These are phyloP conservation scores for Tauraco erythrolophus DNA, from an alignment of 2,113 vertebrate species.

Conservation along the genomic window DNA sequence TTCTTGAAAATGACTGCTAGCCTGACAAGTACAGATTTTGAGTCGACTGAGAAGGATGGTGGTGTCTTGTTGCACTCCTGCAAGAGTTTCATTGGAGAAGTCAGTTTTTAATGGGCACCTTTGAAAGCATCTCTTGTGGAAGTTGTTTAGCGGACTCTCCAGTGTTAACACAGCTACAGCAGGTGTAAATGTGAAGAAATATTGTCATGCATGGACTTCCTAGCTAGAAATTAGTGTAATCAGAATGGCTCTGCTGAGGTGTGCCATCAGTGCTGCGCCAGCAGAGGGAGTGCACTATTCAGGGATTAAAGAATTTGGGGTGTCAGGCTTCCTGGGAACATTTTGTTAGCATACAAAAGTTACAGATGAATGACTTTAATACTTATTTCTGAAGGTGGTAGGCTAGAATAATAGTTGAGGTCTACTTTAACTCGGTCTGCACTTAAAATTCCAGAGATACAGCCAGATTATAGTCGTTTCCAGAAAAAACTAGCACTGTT, in stretches of 20 bases:
- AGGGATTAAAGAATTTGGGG: not conserved
- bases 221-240: not conserved
- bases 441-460: not conserved
- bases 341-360: not conserved
- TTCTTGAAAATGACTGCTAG: not conserved
- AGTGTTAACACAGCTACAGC: not conserved
- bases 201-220: not conserved
- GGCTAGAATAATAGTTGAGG: not conserved
- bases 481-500: not conserved
- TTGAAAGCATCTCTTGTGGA: not conserved
- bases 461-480: not conserved
- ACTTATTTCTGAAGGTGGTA: not conserved
- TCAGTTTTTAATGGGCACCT: not conserved
- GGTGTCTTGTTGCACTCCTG: not conserved
- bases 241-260: not conserved
- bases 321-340: not conserved
- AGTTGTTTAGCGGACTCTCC: not conserved
- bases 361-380: not conserved
- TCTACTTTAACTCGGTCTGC: not conserved
- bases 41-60: accelerated
- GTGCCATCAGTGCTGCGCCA: slow-evolving; percentile 37
- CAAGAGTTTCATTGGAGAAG: not conserved
- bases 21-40: not conserved
- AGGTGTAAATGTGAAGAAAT: not conserved
- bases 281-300: slow-evolving; percentile 59